Percentiles rank a stretch among this genome's conserved stretches.
phyloP scores from a whole-genome alignment of 2,113 vertebrate species.

The Coptodon bakossiorum region DNA sequence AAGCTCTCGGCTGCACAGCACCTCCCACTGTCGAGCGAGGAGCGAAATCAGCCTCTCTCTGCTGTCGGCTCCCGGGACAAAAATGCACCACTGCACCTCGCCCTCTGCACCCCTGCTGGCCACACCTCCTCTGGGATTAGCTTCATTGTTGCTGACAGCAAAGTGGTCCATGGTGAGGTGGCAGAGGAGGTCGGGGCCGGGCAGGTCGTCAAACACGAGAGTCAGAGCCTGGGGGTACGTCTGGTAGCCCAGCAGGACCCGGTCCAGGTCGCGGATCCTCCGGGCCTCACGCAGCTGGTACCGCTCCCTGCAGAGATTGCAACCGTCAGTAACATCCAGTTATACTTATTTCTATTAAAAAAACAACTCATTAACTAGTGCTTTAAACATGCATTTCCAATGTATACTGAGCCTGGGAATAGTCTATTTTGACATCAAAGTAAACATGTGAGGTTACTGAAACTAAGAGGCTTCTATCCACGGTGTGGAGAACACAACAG shows the following conservation, averaged over 20 bases:
- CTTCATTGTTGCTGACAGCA: slow-evolving; percentile 57
- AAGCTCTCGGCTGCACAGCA: slow-evolving; percentile 88
- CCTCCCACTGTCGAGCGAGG: slow-evolving; percentile 94
- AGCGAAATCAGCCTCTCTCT: slow-evolving; percentile 90
- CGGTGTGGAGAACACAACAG: not conserved
- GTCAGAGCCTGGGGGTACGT: slow-evolving; percentile 92
- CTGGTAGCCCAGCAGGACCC: slow-evolving; percentile 94
- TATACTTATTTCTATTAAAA: not conserved
- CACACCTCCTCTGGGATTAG: slow-evolving; percentile 14
- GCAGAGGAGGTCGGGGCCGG: slow-evolving; percentile 87
- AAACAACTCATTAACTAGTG: not conserved
- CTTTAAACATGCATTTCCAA: not conserved
- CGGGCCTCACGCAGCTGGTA: slow-evolving; percentile 87
- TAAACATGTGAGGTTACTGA: not conserved
- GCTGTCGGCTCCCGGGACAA: slow-evolving; percentile 90
- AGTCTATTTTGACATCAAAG: not conserved
- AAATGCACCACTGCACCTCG: slow-evolving; percentile 93
- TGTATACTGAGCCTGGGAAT: not conserved
- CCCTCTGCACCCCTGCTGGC: slow-evolving; percentile 47
- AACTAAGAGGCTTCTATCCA: not conserved
- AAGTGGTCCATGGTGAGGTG: slow-evolving; percentile 92
- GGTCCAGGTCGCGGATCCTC: slow-evolving; percentile 88
- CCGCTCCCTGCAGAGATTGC: slow-evolving; percentile 74
- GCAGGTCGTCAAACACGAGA: slow-evolving; percentile 92
- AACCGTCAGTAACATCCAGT: not conserved